phyloP scores from a whole-genome alignment of 2,888 invertebrate species.

The Lissonota sp. region DNA sequence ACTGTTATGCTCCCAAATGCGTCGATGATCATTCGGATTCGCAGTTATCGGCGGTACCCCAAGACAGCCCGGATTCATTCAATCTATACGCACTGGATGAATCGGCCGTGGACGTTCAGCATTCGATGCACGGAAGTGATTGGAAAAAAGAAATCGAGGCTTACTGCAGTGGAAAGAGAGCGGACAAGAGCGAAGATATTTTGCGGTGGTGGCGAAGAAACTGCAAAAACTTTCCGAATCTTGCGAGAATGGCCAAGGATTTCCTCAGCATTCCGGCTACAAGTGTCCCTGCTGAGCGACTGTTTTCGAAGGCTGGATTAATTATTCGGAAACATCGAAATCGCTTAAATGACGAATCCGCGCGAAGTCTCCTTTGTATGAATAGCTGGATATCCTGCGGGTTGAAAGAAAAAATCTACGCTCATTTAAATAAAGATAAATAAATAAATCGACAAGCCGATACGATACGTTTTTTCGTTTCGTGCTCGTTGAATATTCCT shows the following conservation, averaged over 20 bases:
- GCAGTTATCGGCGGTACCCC: no score
- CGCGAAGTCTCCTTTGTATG: slow-evolving; percentile 22
- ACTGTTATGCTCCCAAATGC: no score
- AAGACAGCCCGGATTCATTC: slow-evolving; percentile 1
- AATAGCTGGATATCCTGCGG: slow-evolving; percentile 26
- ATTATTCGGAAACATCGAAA: slow-evolving; percentile 36
- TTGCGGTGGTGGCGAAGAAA: slow-evolving; percentile 34
- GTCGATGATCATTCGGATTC: no score
- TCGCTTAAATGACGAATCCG: slow-evolving; percentile 23
- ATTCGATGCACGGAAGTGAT: neutral
- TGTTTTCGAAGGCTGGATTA: slow-evolving; percentile 38
- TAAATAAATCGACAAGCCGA: no score
- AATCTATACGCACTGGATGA: slow-evolving; percentile 13
- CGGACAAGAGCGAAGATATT: slow-evolving; percentile 23
- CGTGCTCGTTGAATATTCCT: no score
- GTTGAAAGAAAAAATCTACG: no score
- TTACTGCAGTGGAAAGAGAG: slow-evolving; percentile 17
- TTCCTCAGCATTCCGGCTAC: slow-evolving; percentile 37
- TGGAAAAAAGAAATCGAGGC: neutral
- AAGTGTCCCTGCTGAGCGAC: slow-evolving; percentile 20
- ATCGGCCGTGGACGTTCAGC: neutral
- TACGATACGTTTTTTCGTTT: no score
- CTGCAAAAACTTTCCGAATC: slow-evolving; percentile 14
- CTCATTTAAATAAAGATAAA: no score
- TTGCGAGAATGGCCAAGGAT: slow-evolving; percentile 39